Evolutionary conservation across 2,888 invertebrate genomes (phyloP), one percentile per base, ranked within the genome.

Genomic region (Tolmerus cingulatus): DNA sequence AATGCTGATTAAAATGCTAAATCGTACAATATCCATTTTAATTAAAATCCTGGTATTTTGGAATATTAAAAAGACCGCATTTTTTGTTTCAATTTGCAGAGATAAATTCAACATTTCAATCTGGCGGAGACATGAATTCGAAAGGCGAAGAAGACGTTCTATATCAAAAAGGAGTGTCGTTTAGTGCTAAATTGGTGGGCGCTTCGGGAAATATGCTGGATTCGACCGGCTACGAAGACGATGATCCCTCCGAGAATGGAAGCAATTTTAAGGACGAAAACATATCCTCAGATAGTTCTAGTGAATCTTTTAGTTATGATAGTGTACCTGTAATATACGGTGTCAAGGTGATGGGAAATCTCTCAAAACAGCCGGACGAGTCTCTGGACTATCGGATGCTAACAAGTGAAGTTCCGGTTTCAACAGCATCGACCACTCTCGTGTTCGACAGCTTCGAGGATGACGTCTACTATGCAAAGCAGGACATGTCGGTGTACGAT

Each of bases 161-260:
- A 55, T 96, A 96, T 90, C 96, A 96, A 92, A 96, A 96, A 92
- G 96, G 96, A 90, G 96, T 95, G 4, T 96, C 96, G 82, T 95
- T 96, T 92, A 96, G 96, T 89, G 96, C 96, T 46, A 96, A 96
- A 92, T 93, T 96, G 91, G 95, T 95, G 91, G 92, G 91, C 86
- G 89, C 88, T 76, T 89, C 89, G 51, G 89, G 90, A 76, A 76
- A 76, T 34, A 46, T 46, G 46, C 16, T 57, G 55, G 66, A 86
- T n/a, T 78, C 86, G 19, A 74, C 30, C 14, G 66, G 40, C 34
- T 27, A 78, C 14, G 66, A 66, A 27, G 86, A 86, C 23, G 79
- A 79, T 19, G 66, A 79, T 27, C 40, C 66, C 37, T 30, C 55
- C 57, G 57, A 78, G 3, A 66, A 86, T 46, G 78, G 66, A 40